These are phyloP conservation scores for Entomobrya multifasciata DNA, from an alignment of 2,888 invertebrate species.

Conservation along the genomic window DNA sequence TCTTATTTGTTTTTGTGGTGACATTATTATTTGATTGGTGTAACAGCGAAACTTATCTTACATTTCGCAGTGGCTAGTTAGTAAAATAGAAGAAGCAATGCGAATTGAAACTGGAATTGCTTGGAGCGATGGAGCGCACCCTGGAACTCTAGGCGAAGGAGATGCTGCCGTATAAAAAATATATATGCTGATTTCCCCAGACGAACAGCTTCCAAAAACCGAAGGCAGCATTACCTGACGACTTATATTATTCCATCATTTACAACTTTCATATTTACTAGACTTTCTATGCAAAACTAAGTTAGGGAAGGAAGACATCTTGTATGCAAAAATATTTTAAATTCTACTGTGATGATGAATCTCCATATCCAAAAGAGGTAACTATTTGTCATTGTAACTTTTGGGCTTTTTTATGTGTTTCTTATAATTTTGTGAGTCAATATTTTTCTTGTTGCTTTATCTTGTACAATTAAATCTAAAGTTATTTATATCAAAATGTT, in stretches of 20 bases:
- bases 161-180: conserved; percentile 25
- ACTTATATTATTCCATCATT: not conserved
- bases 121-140: conserved; percentile 51
- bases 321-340: not conserved
- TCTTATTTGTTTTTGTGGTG: conserved; percentile 5
- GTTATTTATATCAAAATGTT: conserved; percentile 7
- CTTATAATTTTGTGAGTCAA: not conserved
- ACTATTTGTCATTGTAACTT: not conserved
- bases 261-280: not conserved
- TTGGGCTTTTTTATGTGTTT: conserved; percentile 13
- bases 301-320: not conserved
- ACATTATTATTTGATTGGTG: conserved; percentile 45
- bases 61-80: conserved; percentile 79
- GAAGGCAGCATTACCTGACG: not conserved
- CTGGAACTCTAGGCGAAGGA: not conserved
- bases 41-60: conserved; percentile 75
- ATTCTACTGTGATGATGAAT: conserved; percentile 23
- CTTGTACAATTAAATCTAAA: not conserved
- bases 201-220: not conserved
- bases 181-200: not conserved
- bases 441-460: conserved; percentile 1
- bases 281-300: not conserved
- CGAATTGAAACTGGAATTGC: conserved; percentile 75
- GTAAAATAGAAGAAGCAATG: conserved; percentile 79
- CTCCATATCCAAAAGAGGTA: not conserved